Evolutionary conservation across 2,888 invertebrate species (phyloP), one percentile per base, ranked within the genome.

Genomic region (Xylocampa areola): DNA sequence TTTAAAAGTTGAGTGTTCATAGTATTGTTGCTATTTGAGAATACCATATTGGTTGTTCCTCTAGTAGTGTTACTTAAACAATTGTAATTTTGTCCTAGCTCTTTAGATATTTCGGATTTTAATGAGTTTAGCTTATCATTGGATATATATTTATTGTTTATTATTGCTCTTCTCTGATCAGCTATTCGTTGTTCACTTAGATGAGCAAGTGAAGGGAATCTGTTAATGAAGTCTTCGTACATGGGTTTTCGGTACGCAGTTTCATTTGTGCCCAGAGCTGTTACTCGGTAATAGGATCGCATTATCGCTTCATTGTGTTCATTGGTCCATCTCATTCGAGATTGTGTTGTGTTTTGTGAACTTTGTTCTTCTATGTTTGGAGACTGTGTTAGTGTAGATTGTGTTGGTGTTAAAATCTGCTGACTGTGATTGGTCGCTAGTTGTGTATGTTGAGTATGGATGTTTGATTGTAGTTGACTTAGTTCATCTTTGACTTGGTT

Each of bases 101-200:
- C 41, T 3, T 11, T 5, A 3, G 35, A 11, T 37, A 49, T n/a
- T 25, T 37, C 19, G 6, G 5, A 7, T 14, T 47, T 53, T 14
- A 40, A 10, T 27, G 23, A 13, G 19, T 53, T 40, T 11, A 55
- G 40, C 19, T 11, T 49, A 1, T 39, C 21, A 8, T n/a, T 11
- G 4, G 4, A 37, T 4, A 49, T 49, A 13, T 55, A 55, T 43
- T 55, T 32, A 19, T 55, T 49, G 6, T 37, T 55, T 6, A 33
- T 2, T 30, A 49, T 55, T 11, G 19, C 33, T 16, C 40, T 47
- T 17, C 25, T 48, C 17, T 48, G 37, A 19, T 52, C 37, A 8
- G 44, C 43, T 17, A 44, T 37, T 16, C 41, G 3, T 35, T 50
- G 50, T 16, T 54, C 54, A 16, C 30, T 54, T 16, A 48, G n/a